phyloP scores from a whole-genome alignment of 92 coral and sea anemone genomes.

The Heliopora coerulea region DNA sequence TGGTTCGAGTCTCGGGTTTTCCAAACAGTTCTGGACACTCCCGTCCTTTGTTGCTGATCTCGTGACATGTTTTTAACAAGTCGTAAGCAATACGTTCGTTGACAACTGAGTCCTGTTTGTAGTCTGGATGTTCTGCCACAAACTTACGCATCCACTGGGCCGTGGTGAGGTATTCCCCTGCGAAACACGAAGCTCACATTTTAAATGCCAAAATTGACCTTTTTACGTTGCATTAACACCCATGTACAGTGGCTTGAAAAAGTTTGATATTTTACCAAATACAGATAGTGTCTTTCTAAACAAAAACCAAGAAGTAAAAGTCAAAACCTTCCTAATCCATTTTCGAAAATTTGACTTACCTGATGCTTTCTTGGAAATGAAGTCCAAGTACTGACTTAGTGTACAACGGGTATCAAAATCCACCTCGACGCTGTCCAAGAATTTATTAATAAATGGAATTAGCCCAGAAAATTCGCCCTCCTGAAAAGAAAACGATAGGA shows the following conservation, averaged over 20 bases:
- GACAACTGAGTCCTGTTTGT: constrained; percentile 88
- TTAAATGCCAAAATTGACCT: too few species aligned
- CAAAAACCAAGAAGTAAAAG: too few species aligned
- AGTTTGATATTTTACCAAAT: too few species aligned
- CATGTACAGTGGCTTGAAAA: too few species aligned
- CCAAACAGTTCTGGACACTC: constrained; percentile 83
- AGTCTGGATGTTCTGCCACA: constrained; percentile 74
- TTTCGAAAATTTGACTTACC: too few species aligned
- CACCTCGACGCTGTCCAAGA: constrained; percentile 85
- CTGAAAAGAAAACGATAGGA: constrained; percentile 38
- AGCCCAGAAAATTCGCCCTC: constrained; percentile 95
- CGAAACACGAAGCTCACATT: neutral
- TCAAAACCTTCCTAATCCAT: too few species aligned
- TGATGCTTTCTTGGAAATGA: constrained; percentile 81
- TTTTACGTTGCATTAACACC: too few species aligned
- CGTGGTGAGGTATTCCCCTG: constrained; percentile 95
- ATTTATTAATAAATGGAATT: constrained; percentile 92
- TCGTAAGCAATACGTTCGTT: constrained; percentile 83
- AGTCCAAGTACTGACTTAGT: constrained; percentile 78
- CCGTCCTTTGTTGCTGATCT: constrained; percentile 69
- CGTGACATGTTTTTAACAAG: constrained; percentile 70
- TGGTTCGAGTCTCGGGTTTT: constrained; percentile 70
- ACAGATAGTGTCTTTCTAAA: too few species aligned
- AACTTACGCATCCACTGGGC: constrained; percentile 95
- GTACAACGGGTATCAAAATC: constrained; percentile 94